These are phyloP conservation scores for Clupea harengus DNA, from an alignment of 2,113 vertebrate species.

Conservation along the genomic window DNA sequence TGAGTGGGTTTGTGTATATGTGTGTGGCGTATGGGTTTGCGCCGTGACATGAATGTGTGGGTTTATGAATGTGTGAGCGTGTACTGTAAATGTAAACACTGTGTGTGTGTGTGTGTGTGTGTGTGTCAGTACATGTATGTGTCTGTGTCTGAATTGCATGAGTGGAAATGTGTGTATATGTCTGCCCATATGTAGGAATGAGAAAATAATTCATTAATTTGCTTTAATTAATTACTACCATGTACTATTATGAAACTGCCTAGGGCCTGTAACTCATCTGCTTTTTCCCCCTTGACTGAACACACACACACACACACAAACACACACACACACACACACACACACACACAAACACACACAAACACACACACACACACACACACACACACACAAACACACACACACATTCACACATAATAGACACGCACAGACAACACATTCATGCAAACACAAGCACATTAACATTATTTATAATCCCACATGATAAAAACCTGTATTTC, in stretches of 20 bases:
- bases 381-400: background rate
- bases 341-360: background rate
- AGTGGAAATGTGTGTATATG: background rate
- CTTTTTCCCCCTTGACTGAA: background rate
- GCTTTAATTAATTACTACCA: constrained; percentile 49
- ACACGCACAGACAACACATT: background rate
- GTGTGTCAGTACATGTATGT: background rate
- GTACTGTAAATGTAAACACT: background rate
- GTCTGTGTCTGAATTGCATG: background rate
- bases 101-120: background rate
- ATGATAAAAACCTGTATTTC: background rate
- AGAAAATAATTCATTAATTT: constrained; percentile 57
- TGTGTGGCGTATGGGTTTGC: background rate
- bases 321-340: too few species aligned
- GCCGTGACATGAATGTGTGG: background rate
- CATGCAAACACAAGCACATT: background rate
- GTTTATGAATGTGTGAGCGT: constrained; percentile 9
- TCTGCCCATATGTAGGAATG: constrained; percentile 27
- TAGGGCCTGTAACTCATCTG: constrained; percentile 30
- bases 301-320: background rate
- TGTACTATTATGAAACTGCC: constrained; percentile 33
- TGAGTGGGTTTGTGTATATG: background rate
- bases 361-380: constrained; percentile 8
- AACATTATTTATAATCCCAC: background rate
- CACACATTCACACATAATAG: background rate